Conservation (phyloP, 2,888 invertebrate species). For the Achlya flavicornis region DNA sequence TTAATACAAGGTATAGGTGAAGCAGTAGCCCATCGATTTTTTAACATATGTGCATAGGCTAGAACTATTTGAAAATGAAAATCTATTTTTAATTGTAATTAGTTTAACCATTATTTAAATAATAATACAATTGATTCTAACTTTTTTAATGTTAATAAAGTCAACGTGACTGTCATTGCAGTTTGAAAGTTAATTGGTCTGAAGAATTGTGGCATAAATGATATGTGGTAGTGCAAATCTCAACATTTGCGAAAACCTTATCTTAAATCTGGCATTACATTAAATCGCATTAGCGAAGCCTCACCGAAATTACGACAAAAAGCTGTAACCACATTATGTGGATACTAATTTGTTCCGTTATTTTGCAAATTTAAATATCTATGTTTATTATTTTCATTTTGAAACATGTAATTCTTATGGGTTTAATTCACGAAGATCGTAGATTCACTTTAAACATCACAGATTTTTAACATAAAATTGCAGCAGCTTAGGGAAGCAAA, state of each 20-base stretch:
- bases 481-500: no score
- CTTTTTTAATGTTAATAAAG: background rate
- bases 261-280: constrained; percentile 87
- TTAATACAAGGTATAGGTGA: constrained; percentile 24
- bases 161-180: background rate
- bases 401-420: background rate
- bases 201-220: constrained; percentile 22
- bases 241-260: constrained; percentile 71
- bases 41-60: background rate
- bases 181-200: constrained; percentile 3
- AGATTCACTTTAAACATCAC: no score
- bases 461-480: no score
- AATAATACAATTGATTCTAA: no score
- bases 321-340: background rate
- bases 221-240: constrained; percentile 32
- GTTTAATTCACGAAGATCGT: no score
- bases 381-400: background rate
- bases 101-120: background rate
- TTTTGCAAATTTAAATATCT: background rate
- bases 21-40: background rate
- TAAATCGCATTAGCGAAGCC: constrained; percentile 79
- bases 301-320: background rate
- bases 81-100: background rate
- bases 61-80: background rate
- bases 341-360: background rate